Conservation (phyloP, 2,797 vertebrate genomes). For the Yasuhikotakia modesta region DNA sequence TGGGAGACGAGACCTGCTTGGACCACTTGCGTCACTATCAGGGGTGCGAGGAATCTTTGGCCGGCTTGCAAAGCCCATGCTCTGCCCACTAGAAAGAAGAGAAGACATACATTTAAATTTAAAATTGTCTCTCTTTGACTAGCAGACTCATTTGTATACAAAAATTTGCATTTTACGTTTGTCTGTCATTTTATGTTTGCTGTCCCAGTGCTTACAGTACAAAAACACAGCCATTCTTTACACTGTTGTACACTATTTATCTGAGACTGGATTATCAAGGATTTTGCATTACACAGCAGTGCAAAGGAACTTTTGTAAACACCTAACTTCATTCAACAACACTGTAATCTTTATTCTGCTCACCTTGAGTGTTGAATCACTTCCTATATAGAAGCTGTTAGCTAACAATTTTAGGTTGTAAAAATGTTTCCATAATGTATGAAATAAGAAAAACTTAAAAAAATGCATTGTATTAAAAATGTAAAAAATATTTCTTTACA, state of each 20-base stretch:
- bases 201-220: not conserved
- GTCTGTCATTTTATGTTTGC: not conserved
- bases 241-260: no score
- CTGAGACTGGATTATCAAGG: no score
- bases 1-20: conserved; percentile 61
- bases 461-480: no score
- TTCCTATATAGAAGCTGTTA: no score
- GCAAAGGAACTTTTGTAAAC: no score
- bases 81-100: conserved; percentile 64
- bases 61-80: conserved; percentile 70
- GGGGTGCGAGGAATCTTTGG: conserved; percentile 74
- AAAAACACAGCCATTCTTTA: not conserved
- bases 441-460: no score
- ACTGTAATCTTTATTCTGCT: no score
- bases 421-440: no score
- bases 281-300: no score
- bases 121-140: not conserved
- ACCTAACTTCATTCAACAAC: no score
- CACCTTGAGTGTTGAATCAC: no score
- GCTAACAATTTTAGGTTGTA: no score
- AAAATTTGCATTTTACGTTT: not conserved
- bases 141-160: conserved; percentile 18
- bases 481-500: not conserved
- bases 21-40: conserved; percentile 64
- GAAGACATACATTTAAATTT: not conserved